Base-by-base conservation (phyloP, 2,888 invertebrate genomes). In the Pollenia griseotomentosa region DNA sequence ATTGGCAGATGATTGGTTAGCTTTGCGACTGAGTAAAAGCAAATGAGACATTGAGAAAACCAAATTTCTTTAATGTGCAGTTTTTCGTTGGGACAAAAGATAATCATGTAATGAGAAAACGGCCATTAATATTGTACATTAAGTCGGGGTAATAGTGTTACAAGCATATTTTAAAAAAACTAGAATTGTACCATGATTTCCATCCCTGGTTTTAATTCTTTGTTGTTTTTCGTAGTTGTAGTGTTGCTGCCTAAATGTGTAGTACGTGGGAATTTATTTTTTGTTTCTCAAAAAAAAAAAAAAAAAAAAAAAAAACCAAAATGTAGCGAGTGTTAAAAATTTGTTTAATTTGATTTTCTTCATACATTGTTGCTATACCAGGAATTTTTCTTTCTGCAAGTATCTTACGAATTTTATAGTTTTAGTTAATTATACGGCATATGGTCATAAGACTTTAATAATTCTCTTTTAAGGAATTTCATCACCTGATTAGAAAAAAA, bases 201-300 rank as follows among this genome's bases (percentile, higher is more conserved):
- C 33, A 33, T 33, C 33, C 33, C 46, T 59, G n/a, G 16, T 44
- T 53, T 14, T 33, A 33, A 33, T 3, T 33, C 3, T 33, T 71
- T 75, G 61, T 65, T 74, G 65, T 2, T 71, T 59, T 81, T 75
- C 42, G n/a, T 55, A 33, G 33, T 33, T 33, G 33, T 42, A 19
- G 19, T 55, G 19, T 66, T 57, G 33, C 57, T 46, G 73, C 19
- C 57, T 46, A 57, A 74, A 68, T 46, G 65, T 71, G 51, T 65
- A 65, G 75, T 83, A 86, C 86, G 86, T 86, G 86, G 86, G 86
- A 86, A 86, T 83, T 79, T 48, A 77, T 86, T 86, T 80, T 85
- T 85, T 83, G 65, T 78, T 63, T 79, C 66, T 63, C 33, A 16
- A 33, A 48, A 23, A 16, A 48, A 33, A 48, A 23, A 16, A 12